Base-by-base conservation (phyloP, 2,888 invertebrate genomes). In the Seira sanloemensis region DNA sequence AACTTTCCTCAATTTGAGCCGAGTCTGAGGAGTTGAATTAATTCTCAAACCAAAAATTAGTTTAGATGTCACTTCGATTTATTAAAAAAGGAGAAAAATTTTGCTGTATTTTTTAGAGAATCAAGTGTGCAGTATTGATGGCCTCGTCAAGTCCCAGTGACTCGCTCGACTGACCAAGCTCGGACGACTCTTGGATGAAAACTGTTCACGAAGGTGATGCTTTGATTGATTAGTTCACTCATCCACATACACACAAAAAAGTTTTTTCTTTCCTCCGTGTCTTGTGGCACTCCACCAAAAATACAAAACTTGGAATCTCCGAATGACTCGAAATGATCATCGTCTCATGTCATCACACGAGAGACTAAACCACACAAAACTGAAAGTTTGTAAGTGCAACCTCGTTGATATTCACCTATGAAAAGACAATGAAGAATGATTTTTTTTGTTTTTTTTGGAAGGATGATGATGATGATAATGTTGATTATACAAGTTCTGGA, bases 141-240 rank as follows among this genome's bases (percentile, higher is more conserved):
- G n/a, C n/a, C n/a, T n/a, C n/a, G 37, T 37, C 37, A 37, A 37
- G 37, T 37, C 37, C 37, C 37, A 37, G 37, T 37, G 37, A 37
- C 37, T 37, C 12, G 37, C 5, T 5, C 37, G 5, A 37, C 5
- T 12, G 37, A 37, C 37, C 37, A 37, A 12, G 37, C 5, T 12
- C 7, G 12, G 37, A 37, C 37, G 37, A 37, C 37, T 37, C 37
- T 9, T 5, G 37, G 19, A 27, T 7, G 19, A 71, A 50, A 26
- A 19, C 19, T 37, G 50, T 23, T 19, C 0, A 24, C 50, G 72
- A 54, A 73, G 23, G 74, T 74, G 74, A 62, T 74, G 74, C 74
- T 37, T 74, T 74, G 74, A 74, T 74, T 74, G 74, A 74, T 74
- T 62, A 65, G 58, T 58, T 58, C 58, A 58, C 58, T 58, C 58